Evolutionary conservation across 2,797 vertebrate species (phyloP).

Genomic region (Phoxinus dragarum): DNA sequence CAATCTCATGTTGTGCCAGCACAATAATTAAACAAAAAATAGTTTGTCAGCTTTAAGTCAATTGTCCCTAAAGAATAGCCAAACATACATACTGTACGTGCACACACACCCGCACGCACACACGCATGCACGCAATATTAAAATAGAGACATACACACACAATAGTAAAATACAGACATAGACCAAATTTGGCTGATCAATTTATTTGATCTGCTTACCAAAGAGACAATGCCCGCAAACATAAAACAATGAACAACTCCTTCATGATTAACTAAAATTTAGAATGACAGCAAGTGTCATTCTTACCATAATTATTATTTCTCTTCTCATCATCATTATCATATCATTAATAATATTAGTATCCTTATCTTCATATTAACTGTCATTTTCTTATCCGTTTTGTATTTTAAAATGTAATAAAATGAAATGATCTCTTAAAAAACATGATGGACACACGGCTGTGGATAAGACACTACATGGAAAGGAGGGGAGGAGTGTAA

Average conservation of each 20-base stretch:
- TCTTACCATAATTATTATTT: constrained; percentile 37
- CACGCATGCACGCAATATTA: too few species aligned
- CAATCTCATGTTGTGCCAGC: neutral
- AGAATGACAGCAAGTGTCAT: constrained; percentile 65
- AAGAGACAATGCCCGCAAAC: constrained; percentile 92
- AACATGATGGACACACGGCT: constrained; percentile 55
- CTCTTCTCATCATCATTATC: constrained; percentile 9
- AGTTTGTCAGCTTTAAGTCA: neutral
- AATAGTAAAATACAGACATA: constrained; percentile 5
- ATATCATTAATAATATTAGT: constrained; percentile 51
- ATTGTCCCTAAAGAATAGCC: neutral
- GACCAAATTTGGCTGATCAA: constrained; percentile 74
- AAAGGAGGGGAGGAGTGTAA: constrained; percentile 48
- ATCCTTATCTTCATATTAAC: constrained; percentile 44
- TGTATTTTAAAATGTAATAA: constrained; percentile 53
- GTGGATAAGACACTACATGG: constrained; percentile 48
- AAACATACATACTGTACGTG: neutral
- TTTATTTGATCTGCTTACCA: constrained; percentile 92
- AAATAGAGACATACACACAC: neutral
- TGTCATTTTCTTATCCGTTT: constrained; percentile 59
- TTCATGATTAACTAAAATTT: constrained; percentile 72
- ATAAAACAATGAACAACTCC: constrained; percentile 80
- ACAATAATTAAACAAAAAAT: constrained; percentile 1
- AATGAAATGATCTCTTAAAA: constrained; percentile 59
- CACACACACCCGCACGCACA: neutral